Evolutionary conservation across 1,140 invertebrate genomes (phyloP), one percentile per base, ranked within the genome.

Genomic region (Hyles euphorbiae): DNA sequence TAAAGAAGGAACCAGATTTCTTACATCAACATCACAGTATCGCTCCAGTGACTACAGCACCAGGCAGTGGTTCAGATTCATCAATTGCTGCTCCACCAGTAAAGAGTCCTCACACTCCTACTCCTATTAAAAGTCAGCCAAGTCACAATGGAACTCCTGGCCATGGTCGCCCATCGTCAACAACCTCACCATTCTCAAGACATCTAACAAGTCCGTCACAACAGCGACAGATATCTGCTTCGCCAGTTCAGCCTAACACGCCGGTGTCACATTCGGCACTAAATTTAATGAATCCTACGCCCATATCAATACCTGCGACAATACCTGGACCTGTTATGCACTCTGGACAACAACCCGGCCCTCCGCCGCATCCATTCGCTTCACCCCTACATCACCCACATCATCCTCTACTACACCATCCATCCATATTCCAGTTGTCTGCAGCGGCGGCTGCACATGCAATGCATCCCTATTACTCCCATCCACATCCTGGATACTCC

Each of bases 1-100:
- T 95, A 53, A 95, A 95, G 68, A 94, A 94, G 65, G 94, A 95
- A 81, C 93, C 93, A 12, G 92, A 93, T 61, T 89, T 90, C 64
- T 72, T 83, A 47, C 79, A 87, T 70, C 85, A 89, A 68, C 78
- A 82, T 62, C 74, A 88, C 65, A 66, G 87, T 59, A 74, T 40
- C 4, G 36, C 78, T 52, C 74, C 88, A 67, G 80, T 83, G 58
- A 74, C 78, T 63, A 68, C 83, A 63, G 78, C 74, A 77, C 83
- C 87, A 72, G 73, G 78, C n/a, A 83, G 74, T 76, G 72, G 74
- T 51, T 75, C 79, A 48, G 88, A 88, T 52, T 70, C 82, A 36
- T 60, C 67, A 11, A 83, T 63, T 65, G 67, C 78, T 32, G 63
- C 76, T 44, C 78, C 76, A 22, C 87, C 89, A 58, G 81, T 89